These are phyloP conservation scores for Periparus ater DNA, from an alignment of 2,797 vertebrate species.

Conservation along the genomic window DNA sequence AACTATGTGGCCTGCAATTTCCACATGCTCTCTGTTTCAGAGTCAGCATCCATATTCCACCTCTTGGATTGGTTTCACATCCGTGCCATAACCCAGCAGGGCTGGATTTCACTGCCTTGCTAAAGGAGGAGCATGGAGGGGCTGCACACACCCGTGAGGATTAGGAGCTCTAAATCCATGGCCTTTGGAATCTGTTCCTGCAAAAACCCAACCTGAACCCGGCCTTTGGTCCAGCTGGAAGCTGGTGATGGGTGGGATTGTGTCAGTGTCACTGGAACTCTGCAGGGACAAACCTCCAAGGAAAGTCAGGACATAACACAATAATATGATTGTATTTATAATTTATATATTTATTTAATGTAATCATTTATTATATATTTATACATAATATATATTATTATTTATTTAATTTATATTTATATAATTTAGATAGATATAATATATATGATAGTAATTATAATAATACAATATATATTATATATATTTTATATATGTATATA, in stretches of 20 bases:
- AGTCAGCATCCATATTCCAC: no score
- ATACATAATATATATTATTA: no score
- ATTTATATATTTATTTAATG: no score
- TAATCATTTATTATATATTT: no score
- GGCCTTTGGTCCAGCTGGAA: neutral
- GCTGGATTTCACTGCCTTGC: neutral
- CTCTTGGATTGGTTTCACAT: neutral
- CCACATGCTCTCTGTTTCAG: no score
- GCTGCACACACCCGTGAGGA: neutral
- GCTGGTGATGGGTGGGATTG: neutral
- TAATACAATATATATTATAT: no score
- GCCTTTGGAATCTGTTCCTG: neutral
- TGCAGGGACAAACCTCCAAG: neutral
- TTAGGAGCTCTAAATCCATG: neutral
- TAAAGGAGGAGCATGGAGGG: fast-evolving
- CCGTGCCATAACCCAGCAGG: neutral
- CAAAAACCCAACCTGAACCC: neutral
- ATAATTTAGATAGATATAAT: no score
- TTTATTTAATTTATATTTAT: no score
- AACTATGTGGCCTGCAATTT: no score
- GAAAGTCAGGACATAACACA: neutral
- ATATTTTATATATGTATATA: no score
- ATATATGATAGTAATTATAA: no score
- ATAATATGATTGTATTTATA: no score
- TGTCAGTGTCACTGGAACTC: neutral